Conservation (phyloP, 2,888 invertebrate genomes). For the Griposia aprilina region DNA sequence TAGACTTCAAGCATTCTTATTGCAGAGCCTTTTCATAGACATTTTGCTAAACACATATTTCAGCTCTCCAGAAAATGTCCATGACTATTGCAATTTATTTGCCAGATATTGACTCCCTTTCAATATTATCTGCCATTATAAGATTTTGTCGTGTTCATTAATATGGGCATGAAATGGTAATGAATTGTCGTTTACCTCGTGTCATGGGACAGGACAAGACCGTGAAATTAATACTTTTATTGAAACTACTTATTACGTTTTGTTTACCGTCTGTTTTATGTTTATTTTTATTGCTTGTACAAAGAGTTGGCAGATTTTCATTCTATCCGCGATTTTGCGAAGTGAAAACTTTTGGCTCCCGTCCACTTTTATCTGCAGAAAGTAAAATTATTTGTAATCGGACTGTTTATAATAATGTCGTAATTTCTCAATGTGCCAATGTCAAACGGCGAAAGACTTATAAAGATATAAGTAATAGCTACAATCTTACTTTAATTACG, state of each 20-base stretch:
- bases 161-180: background rate
- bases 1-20: background rate
- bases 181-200: conserved; percentile 1
- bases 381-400: conserved; percentile 46
- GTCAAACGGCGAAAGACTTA: background rate
- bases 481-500: background rate
- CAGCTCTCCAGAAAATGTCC: background rate
- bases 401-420: conserved; percentile 1
- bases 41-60: background rate
- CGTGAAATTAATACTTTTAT: conserved; percentile 14
- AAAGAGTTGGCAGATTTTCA: conserved; percentile 52
- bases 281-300: conserved; percentile 39
- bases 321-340: conserved; percentile 44
- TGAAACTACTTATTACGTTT: conserved; percentile 11
- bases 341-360: conserved; percentile 58
- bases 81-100: background rate
- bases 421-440: conserved; percentile 5
- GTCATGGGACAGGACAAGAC: background rate
- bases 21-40: background rate
- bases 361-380: conserved; percentile 60
- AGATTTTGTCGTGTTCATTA: background rate
- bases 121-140: too few relatives aligned
- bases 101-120: too few relatives aligned
- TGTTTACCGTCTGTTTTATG: conserved; percentile 1
- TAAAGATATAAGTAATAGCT: background rate